Evolutionary conservation across 2,797 vertebrate genomes (phyloP).

Genomic region (Octomys mimax): DNA sequence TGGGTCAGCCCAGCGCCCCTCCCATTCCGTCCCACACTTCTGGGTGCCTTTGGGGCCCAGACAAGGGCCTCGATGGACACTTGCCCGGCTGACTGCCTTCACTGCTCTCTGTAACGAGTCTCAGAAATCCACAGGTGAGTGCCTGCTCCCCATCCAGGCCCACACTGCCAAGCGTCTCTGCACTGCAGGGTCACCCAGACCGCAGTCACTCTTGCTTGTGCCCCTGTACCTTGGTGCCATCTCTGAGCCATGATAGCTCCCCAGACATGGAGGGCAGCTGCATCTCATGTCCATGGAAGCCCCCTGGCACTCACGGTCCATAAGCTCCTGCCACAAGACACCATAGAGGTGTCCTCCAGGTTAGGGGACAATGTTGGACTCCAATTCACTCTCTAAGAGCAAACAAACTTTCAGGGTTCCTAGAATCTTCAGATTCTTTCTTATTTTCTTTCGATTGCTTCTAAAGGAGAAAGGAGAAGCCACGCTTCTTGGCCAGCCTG

Average conservation of each 20-base stretch:
- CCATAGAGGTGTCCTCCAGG: accelerated
- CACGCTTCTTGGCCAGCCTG: not conserved
- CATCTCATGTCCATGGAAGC: accelerated
- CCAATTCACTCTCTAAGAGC: not conserved
- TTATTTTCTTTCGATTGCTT: not conserved
- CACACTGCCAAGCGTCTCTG: not conserved
- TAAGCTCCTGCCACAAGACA: accelerated
- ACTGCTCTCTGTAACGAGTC: accelerated
- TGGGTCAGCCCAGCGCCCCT: not conserved
- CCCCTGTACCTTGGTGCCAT: accelerated
- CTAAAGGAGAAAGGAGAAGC: not conserved
- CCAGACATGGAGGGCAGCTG: accelerated
- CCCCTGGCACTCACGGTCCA: accelerated
- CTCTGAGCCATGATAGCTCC: not conserved
- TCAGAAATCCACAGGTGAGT: not conserved
- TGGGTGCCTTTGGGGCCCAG: no score
- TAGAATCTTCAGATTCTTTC: not conserved
- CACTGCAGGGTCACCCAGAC: not conserved
- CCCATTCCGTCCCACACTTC: not conserved
- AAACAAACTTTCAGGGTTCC: not conserved
- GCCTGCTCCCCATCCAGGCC: not conserved
- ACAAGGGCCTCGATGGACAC: accelerated
- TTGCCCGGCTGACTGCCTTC: not conserved
- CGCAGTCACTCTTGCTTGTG: accelerated
- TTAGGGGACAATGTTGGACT: accelerated